These are phyloP conservation scores for Nasonia vitripennis DNA, from an alignment of 1,140 invertebrate species.

Conservation along the genomic window DNA sequence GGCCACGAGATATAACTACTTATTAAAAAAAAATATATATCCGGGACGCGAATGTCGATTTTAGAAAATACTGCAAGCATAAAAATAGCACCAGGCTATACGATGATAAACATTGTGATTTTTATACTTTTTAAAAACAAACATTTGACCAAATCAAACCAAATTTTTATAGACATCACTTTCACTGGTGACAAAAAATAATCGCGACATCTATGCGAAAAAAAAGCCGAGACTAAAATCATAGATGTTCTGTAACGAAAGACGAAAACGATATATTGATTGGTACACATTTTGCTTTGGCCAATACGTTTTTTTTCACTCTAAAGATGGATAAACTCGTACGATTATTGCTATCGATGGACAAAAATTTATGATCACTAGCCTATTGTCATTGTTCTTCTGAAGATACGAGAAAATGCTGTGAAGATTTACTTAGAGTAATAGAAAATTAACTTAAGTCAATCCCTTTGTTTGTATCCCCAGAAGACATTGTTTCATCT, in stretches of 20 bases:
- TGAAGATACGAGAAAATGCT: conserved; percentile 40
- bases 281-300: conserved; percentile 18
- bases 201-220: conserved; percentile 24
- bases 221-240: conserved; percentile 24
- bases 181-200: conserved; percentile 32
- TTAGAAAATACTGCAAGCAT: conserved; percentile 47
- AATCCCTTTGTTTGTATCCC: conserved; percentile 9
- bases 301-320: conserved; percentile 7
- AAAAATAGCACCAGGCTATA: conserved; percentile 46
- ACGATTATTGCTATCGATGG: conserved; percentile 45
- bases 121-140: conserved; percentile 44
- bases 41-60: conserved; percentile 3
- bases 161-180: conserved; percentile 21
- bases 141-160: conserved; percentile 19
- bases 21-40: conserved; percentile 17
- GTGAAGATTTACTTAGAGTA: conserved; percentile 20
- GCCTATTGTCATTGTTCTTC: conserved; percentile 43
- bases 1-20: conserved; percentile 38
- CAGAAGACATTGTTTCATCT: conserved; percentile 42
- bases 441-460: conserved; percentile 19
- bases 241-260: conserved; percentile 14
- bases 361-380: conserved; percentile 53
- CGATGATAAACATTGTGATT: conserved; percentile 39
- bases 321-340: conserved; percentile 28
- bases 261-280: conserved; percentile 12